Evolutionary conservation across 2,113 vertebrate genomes (phyloP), one percentile per base, ranked within the genome.

Genomic region (Cathartes aura): DNA sequence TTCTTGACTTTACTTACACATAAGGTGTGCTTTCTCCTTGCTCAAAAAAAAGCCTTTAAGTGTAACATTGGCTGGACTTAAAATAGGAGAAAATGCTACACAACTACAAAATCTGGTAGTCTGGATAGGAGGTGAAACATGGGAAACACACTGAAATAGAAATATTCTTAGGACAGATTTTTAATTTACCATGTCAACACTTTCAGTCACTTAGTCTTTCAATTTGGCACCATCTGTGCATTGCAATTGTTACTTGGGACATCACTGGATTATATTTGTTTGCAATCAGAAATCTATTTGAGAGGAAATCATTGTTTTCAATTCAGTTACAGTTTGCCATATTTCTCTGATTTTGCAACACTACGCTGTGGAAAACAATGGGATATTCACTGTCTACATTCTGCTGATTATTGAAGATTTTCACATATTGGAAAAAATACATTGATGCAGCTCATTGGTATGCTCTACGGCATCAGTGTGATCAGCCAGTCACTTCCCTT

Each of bases 401-500:
- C 70, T 70, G 73, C 86, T 96, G 82, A 83, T 90, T 82, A 84
- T 40, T 85, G 76, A 96, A 73, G 85, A 86, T 94, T 96, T 95
- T 86, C 88, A 80, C 55, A 83, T 79, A 90, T 63, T 87, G 75
- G 60, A 81, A 29, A 40, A 88, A 71, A 55, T 75, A 55, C 26
- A 76, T 29, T 90, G 72, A 68, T 82, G 72, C 47, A 80, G 64
- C 78, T 96, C 83, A 94, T 45, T 85, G 85, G 94, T 96, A 84
- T 58, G 71, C 94, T 91, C 60, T 66, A 58, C 12, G 2, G 85
- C 71, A 93, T 27, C 59, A 27, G 42, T 13, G 80, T 70, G 80
- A 96, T 94, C 88, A 95, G 74, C 73, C 81, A 83, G 83, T 63
- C 76, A 71, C 80, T 97, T 98, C 96, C 83, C 95, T 97, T 97